phyloP scores from a whole-genome alignment of 2,888 invertebrate species.

The Morinoia aosen region DNA sequence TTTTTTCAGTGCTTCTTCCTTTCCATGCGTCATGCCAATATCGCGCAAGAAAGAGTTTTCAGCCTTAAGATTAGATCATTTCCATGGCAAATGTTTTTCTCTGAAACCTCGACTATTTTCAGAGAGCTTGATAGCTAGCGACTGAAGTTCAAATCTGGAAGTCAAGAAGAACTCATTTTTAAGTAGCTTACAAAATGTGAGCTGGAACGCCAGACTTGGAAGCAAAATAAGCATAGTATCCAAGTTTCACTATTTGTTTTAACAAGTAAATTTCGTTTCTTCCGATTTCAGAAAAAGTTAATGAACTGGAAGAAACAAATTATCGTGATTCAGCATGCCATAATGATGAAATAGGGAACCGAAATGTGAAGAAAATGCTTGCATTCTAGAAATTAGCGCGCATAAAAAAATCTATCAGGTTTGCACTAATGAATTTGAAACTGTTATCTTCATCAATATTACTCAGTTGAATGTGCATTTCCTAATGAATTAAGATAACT shows the following conservation, averaged over 20 bases:
- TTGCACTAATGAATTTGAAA: too few relatives aligned
- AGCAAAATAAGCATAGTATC: background rate
- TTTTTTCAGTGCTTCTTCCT: background rate
- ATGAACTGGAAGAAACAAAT: too few relatives aligned
- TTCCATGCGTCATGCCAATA: background rate
- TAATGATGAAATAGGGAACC: too few relatives aligned
- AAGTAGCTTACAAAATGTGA: background rate
- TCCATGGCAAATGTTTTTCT: background rate
- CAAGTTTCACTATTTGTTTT: background rate
- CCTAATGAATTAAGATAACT: too few relatives aligned
- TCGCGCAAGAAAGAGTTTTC: background rate
- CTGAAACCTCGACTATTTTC: background rate
- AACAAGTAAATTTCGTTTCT: too few relatives aligned
- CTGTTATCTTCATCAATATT: too few relatives aligned
- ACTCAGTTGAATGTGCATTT: too few relatives aligned
- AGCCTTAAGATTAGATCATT: constrained; percentile 3
- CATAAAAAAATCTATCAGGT: too few relatives aligned
- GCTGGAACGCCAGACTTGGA: background rate
- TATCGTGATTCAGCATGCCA: too few relatives aligned
- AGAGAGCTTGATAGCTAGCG: background rate
- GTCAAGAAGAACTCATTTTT: background rate
- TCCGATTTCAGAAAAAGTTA: too few relatives aligned
- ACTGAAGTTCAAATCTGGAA: background rate
- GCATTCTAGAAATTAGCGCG: too few relatives aligned
- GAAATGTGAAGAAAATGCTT: too few relatives aligned